These are phyloP conservation scores for Pasiphila rectangulata DNA, from an alignment of 2,888 invertebrate species.

Conservation along the genomic window DNA sequence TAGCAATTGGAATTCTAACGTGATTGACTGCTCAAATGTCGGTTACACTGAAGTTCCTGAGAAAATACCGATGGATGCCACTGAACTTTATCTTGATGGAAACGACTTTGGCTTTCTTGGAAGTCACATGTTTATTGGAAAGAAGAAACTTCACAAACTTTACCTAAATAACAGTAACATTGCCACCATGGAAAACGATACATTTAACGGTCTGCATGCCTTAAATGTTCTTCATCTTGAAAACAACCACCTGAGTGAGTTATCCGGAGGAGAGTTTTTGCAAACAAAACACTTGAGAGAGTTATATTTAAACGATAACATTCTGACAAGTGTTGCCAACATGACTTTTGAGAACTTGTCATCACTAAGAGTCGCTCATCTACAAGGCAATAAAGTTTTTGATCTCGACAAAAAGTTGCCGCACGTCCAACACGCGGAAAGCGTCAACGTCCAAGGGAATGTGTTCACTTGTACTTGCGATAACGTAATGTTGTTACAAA, in stretches of 20 bases:
- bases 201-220: constrained; percentile 88
- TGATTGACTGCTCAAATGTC: constrained; percentile 89
- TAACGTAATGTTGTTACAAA: constrained; percentile 83
- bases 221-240: constrained; percentile 88
- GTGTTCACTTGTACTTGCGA: constrained; percentile 89
- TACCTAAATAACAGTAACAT: constrained; percentile 90
- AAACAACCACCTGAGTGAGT: constrained; percentile 85
- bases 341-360: constrained; percentile 87
- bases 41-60: constrained; percentile 87
- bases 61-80: constrained; percentile 93
- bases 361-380: constrained; percentile 84
- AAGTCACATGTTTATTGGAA: constrained; percentile 91
- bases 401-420: constrained; percentile 85
- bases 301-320: constrained; percentile 90
- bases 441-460: constrained; percentile 86
- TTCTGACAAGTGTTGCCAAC: constrained; percentile 85
- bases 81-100: constrained; percentile 91
- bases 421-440: constrained; percentile 81
- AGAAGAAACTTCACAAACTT: constrained; percentile 88
- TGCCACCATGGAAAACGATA: constrained; percentile 86
- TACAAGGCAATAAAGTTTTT: constrained; percentile 88
- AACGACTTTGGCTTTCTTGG: constrained; percentile 87
- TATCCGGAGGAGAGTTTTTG: constrained; percentile 89
- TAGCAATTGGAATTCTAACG: constrained; percentile 90
- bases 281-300: constrained; percentile 87